Evolutionary conservation across 2,113 vertebrate species (phyloP), one percentile per base, ranked within the genome.

Genomic region (Fregata magnificens): DNA sequence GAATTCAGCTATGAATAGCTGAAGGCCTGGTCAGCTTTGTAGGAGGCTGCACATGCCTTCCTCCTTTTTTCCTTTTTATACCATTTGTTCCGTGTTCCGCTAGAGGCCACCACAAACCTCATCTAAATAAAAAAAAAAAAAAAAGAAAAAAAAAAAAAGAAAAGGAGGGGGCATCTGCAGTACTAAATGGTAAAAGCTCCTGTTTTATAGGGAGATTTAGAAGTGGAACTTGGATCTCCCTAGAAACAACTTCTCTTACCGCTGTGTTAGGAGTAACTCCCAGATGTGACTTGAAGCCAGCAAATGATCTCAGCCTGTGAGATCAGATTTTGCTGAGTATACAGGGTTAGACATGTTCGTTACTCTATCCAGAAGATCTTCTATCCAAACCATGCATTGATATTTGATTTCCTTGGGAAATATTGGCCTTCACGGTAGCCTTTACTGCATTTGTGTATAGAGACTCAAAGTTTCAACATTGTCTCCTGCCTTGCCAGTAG

Each of bases 251-350:
- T 70, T 78, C 42, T 95, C 58, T 26, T 80, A 88, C 80, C 10
- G 2, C 71, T 42, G 73, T 20, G 70, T 3, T 44, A 52, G 58
- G 81, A 86, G 82, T 50, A 84, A 76, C 38, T 94, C 82, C 86
- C 86, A 88, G 69, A 49, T 45, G 82, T 18, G 83, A 63, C 70
- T 32, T 38, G 86, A 69, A 85, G 95, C 94, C 97, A 96, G 94
- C 50, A 16, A 92, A 61, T 96, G 94, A 97, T 72, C 95, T 97
- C 97, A 96, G 92, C 83, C 94, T 65, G 61, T 69, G 88, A 93
- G 95, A 96, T 97, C 96, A 85, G 94, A 69, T 97, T 97, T 82
- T 96, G 96, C 93, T 94, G 94, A 96, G 89, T 93, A 17, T 15
- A 62, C 89, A 93, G 45, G 62, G 45, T 50, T 45, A 56, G 82